These are phyloP conservation scores for Oryzias curvinotus DNA, from an alignment of 2,113 vertebrate species.

Conservation along the genomic window DNA sequence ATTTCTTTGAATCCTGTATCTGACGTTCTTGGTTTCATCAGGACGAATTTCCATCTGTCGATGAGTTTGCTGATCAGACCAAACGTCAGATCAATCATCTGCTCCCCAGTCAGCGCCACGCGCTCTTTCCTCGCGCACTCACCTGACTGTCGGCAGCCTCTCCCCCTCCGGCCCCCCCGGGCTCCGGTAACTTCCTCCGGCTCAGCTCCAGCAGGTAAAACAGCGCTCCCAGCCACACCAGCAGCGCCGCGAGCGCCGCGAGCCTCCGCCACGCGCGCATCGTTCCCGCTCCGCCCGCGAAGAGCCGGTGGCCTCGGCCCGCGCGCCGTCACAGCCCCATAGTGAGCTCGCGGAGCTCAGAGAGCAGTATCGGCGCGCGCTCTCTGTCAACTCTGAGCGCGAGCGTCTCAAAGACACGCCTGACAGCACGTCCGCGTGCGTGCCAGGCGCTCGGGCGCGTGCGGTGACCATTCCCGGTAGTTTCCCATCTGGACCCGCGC, in stretches of 20 bases:
- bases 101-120: no score
- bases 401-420: constrained; percentile 46
- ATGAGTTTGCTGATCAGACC: no score
- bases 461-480: neutral
- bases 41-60: no score
- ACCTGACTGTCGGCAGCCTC: constrained; percentile 17
- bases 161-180: constrained; percentile 35
- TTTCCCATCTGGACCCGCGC: neutral
- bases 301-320: constrained; percentile 57
- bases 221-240: constrained; percentile 74
- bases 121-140: constrained; percentile 25
- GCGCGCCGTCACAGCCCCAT: constrained; percentile 26
- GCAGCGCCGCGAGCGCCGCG: constrained; percentile 69
- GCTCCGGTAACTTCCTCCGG: constrained; percentile 68
- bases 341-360: neutral
- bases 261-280: constrained; percentile 68
- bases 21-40: no score
- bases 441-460: neutral
- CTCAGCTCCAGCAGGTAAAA: constrained; percentile 74
- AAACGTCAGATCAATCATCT: no score
- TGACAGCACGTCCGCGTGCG: constrained; percentile 17
- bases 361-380: constrained; percentile 7
- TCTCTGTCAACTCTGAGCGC: constrained; percentile 39
- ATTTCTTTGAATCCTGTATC: no score
- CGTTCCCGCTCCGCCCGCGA: constrained; percentile 53